Evolutionary conservation across 1,140 invertebrate genomes (phyloP), one percentile per base, ranked within the genome.

Genomic region (Battus philenor): DNA sequence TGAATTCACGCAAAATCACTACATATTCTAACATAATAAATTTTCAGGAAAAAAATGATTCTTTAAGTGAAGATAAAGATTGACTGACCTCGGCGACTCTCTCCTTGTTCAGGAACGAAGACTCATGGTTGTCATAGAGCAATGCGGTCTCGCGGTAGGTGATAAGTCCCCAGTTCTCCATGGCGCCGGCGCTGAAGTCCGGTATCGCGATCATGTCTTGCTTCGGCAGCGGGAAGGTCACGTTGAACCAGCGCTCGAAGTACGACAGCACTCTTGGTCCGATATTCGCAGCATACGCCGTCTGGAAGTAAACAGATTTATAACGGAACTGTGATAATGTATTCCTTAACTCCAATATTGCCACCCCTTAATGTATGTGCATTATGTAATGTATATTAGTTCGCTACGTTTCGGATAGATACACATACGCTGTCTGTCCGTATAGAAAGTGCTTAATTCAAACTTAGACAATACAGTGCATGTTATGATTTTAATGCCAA

Each of bases 81-180:
- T 7, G 13, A 26, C 64, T 57, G 13, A 86, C 91, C 38, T 88
- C 86, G 13, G 92, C 91, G 1, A 95, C 89, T 7, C 87, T 72
- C 36, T 91, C 87, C 60, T 91, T 90, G 49, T 88, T 90, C 1
- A 73, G 45, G 9, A 88, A 86, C 0, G 92, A 90, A 0, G 92
- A 90, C 12, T 89, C 81, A 8, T 88, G 75, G 5, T 88, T 87
- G 65, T 95, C 91, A 57, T 91, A 93, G 1, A 97, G 81, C 49
- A 97, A 71, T 0, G 90, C 88, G 0, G 90, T 91, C 78, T 90
- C 89, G 29, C 89, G 68, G 52, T 89, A 90, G 0, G 89, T 90
- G 51, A 91, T 87, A 12, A 91, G 65, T 1, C 90, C 90, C 90
- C 90, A 90, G 61, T 94, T 94, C 79, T 96, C 93, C 93, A 95